Evolutionary conservation across 1,140 invertebrate species (phyloP), one percentile per base, ranked within the genome.

Genomic region (Drosophila melanica): DNA sequence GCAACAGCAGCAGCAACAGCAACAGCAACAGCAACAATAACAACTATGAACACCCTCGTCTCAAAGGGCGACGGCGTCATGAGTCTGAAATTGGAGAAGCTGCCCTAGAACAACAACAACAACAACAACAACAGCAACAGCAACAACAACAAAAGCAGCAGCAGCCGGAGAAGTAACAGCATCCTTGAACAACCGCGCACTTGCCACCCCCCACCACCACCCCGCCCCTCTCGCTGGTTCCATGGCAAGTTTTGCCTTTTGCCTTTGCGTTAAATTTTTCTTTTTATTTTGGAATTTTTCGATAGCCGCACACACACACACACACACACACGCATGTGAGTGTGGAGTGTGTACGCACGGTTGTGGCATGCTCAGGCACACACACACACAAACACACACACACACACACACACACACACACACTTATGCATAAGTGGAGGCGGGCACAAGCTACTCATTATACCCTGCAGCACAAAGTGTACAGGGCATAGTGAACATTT

Each of bases 211-310:
- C 8, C 33, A 41, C 11, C 39, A 5, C 39, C 45, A 14, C 14
- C 1, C 30, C 2, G 14, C 10, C 10, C 23, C 18, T 47, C 77
- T 55, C 59, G 41, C 55, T 57, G 45, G n/a, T 33, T 11, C 35
- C 48, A 66, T 54, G 51, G 53, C 77, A 85, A 86, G 75, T 81
- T 86, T 87, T 77, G 78, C 81, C 76, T 86, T 82, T 87, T 89
- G 73, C 68, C 60, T 76, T 76, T 72, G 84, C 79, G 84, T 87
- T 87, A 87, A 87, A 87, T 87, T 87, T 87, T 89, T 87, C 84
- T 84, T 87, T 87, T 87, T 87, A 87, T 87, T 87, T 87, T 87
- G 84, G 84, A 87, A 89, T 87, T 89, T 89, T 89, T 87, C 84
- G 79, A 89, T 87, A 76, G 68, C 66, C 68, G 62, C 45, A 67